Percentiles rank a stretch among this genome's conserved stretches.
These are phyloP conservation scores for Acanthurus lineatus DNA, from an alignment of 2,797 vertebrate species.

Conservation along the genomic window DNA sequence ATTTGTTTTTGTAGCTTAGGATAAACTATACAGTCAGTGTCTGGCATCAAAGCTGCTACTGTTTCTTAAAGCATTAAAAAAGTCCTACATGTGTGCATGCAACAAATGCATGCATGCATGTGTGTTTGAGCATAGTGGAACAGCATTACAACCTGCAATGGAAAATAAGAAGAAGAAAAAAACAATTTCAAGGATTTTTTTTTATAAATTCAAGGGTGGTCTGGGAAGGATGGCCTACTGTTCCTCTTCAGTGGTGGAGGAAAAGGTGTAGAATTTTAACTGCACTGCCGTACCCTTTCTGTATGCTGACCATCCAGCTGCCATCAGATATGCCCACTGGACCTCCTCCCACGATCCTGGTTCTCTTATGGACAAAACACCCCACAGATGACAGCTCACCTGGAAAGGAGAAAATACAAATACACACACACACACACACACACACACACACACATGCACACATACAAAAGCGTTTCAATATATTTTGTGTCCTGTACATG, in stretches of 20 bases:
- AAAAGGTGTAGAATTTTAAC: constrained; percentile 45
- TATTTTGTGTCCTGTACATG: not conserved
- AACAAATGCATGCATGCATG: constrained; percentile 3
- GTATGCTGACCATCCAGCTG: constrained; percentile 98
- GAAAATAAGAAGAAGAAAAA: not conserved
- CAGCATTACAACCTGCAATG: not conserved
- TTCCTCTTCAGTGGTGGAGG: constrained; percentile 33
- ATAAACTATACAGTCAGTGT: not conserved
- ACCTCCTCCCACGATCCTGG: constrained; percentile 94
- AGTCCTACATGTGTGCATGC: not conserved
- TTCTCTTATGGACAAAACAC: constrained; percentile 85
- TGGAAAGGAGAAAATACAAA: constrained; percentile 41
- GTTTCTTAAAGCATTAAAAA: not conserved
- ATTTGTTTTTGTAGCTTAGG: not conserved
- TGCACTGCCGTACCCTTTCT: constrained; percentile 81
- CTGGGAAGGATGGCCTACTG: constrained; percentile 8
- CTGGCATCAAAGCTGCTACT: not conserved
- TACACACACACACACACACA: not conserved
- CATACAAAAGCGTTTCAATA: not conserved
- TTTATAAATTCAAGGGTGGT: constrained; percentile 22
- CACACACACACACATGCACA: not conserved
- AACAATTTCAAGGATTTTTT: not conserved
- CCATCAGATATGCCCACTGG: constrained; percentile 90
- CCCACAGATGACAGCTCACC: constrained; percentile 72
- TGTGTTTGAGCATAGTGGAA: not conserved